Evolutionary conservation across 1,140 invertebrate species (phyloP), one percentile per base, ranked within the genome.

Genomic region (Berghia stephanieae): DNA sequence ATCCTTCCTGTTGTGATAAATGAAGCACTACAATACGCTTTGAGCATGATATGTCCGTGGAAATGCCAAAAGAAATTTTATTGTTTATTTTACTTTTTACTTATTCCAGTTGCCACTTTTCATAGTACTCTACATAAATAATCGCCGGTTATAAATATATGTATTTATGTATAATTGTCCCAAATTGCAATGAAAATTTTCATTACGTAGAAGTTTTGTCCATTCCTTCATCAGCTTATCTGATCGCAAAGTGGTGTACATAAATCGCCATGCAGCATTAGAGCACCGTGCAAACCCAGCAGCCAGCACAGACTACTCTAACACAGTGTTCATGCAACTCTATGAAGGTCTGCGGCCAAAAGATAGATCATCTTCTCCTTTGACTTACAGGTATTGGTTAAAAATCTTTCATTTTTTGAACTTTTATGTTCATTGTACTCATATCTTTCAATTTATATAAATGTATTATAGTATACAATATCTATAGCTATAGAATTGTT

Each of bases 311-410:
- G 83, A 85, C 13, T 88, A 76, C 76, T 88, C 84, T 78, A 85
- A 86, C 67, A 81, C 86, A 21, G 84, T 89, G 24, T 88, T 88
- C 79, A 81, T 81, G 68, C 88, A 89, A 70, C 83, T 89, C 27
- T 88, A 85, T 80, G 88, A 89, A 52, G 88, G 87, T 1, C 78
- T 89, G 10, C 88, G 88, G 75, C 87, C 86, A 44, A 83, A 82
- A 67, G 86, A 88, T 63, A 77, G 82, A 49, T 81, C 44, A 13
- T 79, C 85, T 42, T 83, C 84, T 70, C 83, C 82, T 46, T 78
- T 89, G 43, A 83, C 88, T 77, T 89, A 88, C 78, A 85, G 88
- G 87, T 89, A 81, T 2, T 42, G 10, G 8, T 3, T n/a, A n/a
- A n/a, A n/a, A n/a, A n/a, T n/a, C n/a, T 16, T n/a, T n/a, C n/a